These are phyloP conservation scores for Leptopterna dolabrata DNA, from an alignment of 2,888 invertebrate genomes.

Conservation along the genomic window DNA sequence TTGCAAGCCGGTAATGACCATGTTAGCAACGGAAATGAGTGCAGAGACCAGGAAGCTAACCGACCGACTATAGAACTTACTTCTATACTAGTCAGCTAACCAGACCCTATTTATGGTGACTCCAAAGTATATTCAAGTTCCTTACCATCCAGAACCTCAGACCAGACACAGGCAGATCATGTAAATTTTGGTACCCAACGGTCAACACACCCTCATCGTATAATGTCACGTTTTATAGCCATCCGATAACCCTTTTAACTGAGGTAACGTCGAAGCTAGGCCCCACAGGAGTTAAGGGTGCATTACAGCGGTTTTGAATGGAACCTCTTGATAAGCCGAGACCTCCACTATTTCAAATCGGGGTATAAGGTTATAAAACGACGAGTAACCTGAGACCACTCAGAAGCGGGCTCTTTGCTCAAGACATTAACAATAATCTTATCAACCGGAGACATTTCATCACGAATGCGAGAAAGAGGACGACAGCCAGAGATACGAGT, in stretches of 20 bases:
- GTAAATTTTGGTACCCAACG: background rate
- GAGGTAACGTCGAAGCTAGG: background rate
- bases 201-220: background rate
- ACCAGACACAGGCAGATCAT: background rate
- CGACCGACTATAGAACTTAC: too few relatives aligned
- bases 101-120: too few relatives aligned
- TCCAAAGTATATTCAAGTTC: too few relatives aligned
- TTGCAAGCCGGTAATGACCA: too few relatives aligned
- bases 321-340: background rate
- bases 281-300: background rate
- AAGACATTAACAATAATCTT: conserved; percentile 24
- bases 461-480: conserved; percentile 14
- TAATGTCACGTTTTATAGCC: background rate
- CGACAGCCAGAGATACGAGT: conserved; percentile 3
- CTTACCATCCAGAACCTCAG: too few relatives aligned
- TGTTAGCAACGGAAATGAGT: too few relatives aligned
- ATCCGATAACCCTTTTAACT: background rate
- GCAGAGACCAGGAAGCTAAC: too few relatives aligned
- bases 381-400: conserved; percentile 10
- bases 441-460: conserved; percentile 27
- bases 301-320: background rate
- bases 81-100: too few relatives aligned
- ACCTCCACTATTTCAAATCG: background rate
- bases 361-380: conserved; percentile 2
- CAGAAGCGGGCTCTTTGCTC: conserved; percentile 7